Evolutionary conservation across 1,140 invertebrate species (phyloP).

Genomic region (Helicoverpa armigera): DNA sequence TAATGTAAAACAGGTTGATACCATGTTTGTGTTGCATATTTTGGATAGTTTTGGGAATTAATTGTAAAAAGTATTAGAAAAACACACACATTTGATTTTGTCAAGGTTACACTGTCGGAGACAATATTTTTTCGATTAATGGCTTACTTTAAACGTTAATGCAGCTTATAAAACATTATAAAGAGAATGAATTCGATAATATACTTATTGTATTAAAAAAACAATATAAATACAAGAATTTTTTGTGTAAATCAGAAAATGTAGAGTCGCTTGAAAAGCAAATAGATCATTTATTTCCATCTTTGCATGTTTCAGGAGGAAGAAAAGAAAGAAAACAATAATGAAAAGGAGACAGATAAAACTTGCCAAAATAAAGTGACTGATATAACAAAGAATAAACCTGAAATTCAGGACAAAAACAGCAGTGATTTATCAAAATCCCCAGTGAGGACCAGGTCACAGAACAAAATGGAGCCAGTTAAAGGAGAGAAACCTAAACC

Average conservation of each 20-base stretch:
- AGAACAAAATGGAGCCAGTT: conserved; percentile 84
- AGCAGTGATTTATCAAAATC: conserved; percentile 74
- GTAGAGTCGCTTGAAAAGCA: background rate
- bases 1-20: background rate
- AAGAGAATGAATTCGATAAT: too few relatives aligned
- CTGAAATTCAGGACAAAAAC: conserved; percentile 65
- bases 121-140: background rate
- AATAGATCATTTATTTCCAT: background rate
- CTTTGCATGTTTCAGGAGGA: conserved; percentile 77
- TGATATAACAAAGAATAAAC: conserved; percentile 62
- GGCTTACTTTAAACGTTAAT: too few relatives aligned
- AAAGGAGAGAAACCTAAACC: conserved; percentile 82
- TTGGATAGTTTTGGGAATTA: background rate
- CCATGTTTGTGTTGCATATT: background rate
- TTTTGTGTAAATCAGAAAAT: background rate
- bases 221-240: too few relatives aligned
- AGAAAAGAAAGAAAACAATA: conserved; percentile 85
- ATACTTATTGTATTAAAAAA: background rate
- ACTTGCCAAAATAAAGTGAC: conserved; percentile 71
- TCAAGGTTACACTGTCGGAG: conserved; percentile 16
- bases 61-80: conserved; percentile 1
- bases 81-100: background rate
- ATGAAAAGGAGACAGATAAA: conserved; percentile 74
- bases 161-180: too few relatives aligned
- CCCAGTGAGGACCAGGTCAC: conserved; percentile 83